phyloP scores from a whole-genome alignment of 37 sponge, comb jelly and placozoan genomes.

The Theonella swinhoei region DNA sequence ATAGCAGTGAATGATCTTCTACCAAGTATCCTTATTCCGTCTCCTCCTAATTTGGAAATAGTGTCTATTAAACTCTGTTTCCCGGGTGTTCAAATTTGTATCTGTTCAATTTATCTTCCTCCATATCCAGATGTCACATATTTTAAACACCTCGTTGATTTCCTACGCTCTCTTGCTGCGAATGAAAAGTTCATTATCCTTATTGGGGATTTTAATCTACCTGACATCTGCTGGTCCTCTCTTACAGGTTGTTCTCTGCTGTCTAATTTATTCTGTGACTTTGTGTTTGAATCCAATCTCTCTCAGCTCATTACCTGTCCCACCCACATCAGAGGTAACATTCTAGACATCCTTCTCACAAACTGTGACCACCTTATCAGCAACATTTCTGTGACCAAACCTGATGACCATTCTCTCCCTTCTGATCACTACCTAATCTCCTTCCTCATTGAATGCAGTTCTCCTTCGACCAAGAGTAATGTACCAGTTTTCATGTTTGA shows the following conservation, averaged over 20 bases:
- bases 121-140: not conserved
- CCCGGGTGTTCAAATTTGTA: not conserved
- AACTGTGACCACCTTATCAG: not conserved
- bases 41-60: conserved; percentile 24
- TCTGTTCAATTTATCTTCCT: conserved; percentile 31
- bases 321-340: conserved; percentile 41
- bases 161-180: not conserved
- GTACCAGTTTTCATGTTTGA: conserved; percentile 11
- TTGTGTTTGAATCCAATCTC: conserved; percentile 27
- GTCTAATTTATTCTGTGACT: conserved; percentile 29
- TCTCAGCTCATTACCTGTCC: conserved; percentile 26
- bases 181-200: not conserved
- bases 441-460: not conserved
- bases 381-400: not conserved
- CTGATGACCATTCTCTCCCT: no score
- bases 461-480: not conserved
- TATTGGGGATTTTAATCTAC: conserved; percentile 52
- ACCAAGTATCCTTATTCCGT: conserved; percentile 1
- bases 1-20: conserved; percentile 17
- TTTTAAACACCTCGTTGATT: not conserved
- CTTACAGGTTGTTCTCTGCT: not conserved
- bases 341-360: conserved; percentile 39
- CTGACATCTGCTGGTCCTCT: conserved; percentile 40
- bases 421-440: conserved; percentile 28
- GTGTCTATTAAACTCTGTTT: conserved; percentile 5